Conservation (phyloP, 1,140 invertebrate species). For the Drosophila nebulosa region DNA sequence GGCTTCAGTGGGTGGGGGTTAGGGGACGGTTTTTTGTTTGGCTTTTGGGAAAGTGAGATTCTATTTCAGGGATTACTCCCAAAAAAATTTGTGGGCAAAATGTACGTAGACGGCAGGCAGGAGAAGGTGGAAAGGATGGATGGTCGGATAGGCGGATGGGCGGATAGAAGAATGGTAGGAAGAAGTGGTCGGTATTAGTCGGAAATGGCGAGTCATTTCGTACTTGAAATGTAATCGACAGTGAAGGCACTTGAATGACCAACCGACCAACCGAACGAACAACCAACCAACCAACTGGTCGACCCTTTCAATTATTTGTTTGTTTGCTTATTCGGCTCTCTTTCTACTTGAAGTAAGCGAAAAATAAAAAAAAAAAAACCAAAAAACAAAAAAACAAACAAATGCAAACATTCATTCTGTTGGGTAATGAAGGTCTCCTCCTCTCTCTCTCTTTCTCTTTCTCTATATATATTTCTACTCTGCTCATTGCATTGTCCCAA, state of each 20-base stretch:
- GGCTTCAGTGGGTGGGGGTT: not conserved
- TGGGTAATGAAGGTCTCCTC: constrained; percentile 50
- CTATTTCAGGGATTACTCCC: constrained; percentile 1
- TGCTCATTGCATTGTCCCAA: constrained; percentile 46
- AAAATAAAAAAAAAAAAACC: constrained; percentile 52
- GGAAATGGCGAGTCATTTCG: constrained; percentile 16
- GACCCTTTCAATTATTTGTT: constrained; percentile 77
- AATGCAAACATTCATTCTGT: constrained; percentile 62
- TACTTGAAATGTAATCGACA: constrained; percentile 77
- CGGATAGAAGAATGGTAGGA: not conserved
- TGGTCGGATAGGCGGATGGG: too few relatives aligned
- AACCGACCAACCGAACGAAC: constrained; percentile 34
- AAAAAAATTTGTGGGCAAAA: not conserved
- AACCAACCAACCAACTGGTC: constrained; percentile 20
- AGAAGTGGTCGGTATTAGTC: not conserved
- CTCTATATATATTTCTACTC: not conserved
- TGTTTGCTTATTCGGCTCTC: constrained; percentile 30
- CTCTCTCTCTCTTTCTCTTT: constrained; percentile 1
- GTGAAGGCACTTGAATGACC: constrained; percentile 73
- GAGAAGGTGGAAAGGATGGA: not conserved
- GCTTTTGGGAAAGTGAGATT: not conserved
- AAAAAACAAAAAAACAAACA: constrained; percentile 74
- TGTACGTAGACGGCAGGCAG: too few relatives aligned
- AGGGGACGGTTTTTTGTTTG: not conserved
- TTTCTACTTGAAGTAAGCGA: not conserved